These are phyloP conservation scores for Trachythela sp. DNA, from an alignment of 64 coral and sea anemone genomes.

Conservation along the genomic window DNA sequence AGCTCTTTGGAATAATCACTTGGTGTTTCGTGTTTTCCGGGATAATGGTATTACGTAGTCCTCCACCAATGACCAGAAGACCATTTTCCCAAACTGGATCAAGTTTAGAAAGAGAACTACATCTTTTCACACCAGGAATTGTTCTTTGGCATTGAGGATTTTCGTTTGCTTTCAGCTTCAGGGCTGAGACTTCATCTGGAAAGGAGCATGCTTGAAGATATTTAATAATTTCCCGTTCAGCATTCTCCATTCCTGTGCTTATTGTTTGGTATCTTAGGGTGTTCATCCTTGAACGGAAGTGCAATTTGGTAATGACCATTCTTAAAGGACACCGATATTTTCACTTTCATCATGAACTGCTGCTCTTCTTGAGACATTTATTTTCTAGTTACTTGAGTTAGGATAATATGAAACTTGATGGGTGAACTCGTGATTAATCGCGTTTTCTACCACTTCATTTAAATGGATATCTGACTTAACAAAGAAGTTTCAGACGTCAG, in stretches of 20 bases:
- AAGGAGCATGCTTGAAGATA: too few species aligned
- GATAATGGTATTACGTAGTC: background rate
- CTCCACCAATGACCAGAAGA: slow-evolving; percentile 20
- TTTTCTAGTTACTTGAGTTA: too few species aligned
- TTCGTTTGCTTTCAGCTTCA: too few species aligned
- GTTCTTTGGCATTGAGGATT: too few species aligned
- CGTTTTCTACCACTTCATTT: too few species aligned
- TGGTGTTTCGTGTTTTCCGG: slow-evolving; percentile 2
- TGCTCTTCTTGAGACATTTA: background rate
- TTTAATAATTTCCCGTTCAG: too few species aligned
- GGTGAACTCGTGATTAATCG: too few species aligned
- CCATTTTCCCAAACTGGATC: slow-evolving; percentile 11
- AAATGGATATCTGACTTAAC: too few species aligned
- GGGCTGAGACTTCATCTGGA: too few species aligned
- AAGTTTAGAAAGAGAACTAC: slow-evolving; percentile 4
- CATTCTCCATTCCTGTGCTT: too few species aligned
- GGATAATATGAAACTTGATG: too few species aligned
- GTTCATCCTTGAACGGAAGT: background rate
- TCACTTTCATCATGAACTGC: background rate
- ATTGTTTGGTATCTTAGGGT: background rate
- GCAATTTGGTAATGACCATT: background rate
- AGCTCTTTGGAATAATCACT: background rate
- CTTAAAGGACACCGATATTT: background rate
- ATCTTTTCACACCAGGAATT: slow-evolving; percentile 6
- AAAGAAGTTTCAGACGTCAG: too few species aligned